These are phyloP conservation scores for Coronaproctus castanopsis DNA, from an alignment of 2,888 invertebrate species.

Conservation along the genomic window DNA sequence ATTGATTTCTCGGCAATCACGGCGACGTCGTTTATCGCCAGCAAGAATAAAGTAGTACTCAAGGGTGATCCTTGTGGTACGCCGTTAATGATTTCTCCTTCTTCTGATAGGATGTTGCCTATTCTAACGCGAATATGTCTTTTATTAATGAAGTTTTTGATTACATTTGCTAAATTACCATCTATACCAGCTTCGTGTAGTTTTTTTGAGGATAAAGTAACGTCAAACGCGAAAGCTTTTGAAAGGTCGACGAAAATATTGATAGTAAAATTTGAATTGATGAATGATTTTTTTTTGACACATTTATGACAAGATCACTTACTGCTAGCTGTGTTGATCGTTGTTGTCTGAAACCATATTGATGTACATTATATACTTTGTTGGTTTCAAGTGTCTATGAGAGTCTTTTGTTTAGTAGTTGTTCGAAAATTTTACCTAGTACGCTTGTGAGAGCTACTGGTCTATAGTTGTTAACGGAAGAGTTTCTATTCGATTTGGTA, in stretches of 20 bases:
- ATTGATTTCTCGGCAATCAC: background rate
- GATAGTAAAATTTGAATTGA: background rate
- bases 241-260: background rate
- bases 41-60: too few relatives aligned
- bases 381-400: background rate
- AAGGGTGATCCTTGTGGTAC: background rate
- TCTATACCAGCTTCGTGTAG: background rate
- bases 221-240: background rate
- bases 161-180: background rate
- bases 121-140: background rate
- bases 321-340: background rate
- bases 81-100: background rate
- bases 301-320: background rate
- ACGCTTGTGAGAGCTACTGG: too few relatives aligned
- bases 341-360: background rate
- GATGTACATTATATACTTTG: background rate
- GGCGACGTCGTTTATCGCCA: background rate
- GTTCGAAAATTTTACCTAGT: background rate
- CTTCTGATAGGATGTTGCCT: background rate
- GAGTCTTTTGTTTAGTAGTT: background rate
- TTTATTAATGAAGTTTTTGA: background rate
- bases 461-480: too few relatives aligned
- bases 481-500: too few relatives aligned
- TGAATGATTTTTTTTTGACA: background rate
- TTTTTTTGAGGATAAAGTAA: background rate